phyloP scores from a whole-genome alignment of 2,113 vertebrate genomes.

The Numenius arquata region DNA sequence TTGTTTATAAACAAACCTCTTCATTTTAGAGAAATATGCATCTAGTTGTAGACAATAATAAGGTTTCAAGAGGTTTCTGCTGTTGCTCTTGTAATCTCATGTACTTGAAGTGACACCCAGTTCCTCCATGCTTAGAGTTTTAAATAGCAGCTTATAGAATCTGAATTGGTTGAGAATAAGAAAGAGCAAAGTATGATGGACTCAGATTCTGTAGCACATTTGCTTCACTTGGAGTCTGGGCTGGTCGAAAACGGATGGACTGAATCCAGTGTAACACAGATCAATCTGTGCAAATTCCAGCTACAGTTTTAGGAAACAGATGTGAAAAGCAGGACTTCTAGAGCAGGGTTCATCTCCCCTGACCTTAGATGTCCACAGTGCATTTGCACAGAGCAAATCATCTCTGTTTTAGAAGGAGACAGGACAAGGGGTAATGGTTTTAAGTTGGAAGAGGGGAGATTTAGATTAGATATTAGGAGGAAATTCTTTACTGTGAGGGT shows the following conservation, averaged over 20 bases:
- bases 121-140: not conserved
- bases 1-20: not conserved
- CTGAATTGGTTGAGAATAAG: not conserved
- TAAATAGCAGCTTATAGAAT: not conserved
- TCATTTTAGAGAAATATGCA: not conserved
- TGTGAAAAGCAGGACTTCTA: not conserved
- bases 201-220: not conserved
- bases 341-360: not conserved
- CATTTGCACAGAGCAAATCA: not conserved
- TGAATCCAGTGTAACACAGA: not conserved
- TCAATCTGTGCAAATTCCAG: not conserved
- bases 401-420: not conserved
- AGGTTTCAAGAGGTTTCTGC: not conserved
- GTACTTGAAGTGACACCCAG: not conserved
- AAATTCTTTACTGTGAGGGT: too few relatives aligned
- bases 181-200: not conserved
- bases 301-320: not conserved
- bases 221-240: not conserved
- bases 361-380: not conserved
- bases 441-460: too few relatives aligned
- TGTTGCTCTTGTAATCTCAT: not conserved
- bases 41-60: not conserved
- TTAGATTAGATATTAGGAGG: too few relatives aligned
- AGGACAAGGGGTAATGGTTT: too few relatives aligned
- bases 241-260: accelerated